Conservation (phyloP, 2,888 invertebrate species). For the Tuberolachnus salignus region DNA sequence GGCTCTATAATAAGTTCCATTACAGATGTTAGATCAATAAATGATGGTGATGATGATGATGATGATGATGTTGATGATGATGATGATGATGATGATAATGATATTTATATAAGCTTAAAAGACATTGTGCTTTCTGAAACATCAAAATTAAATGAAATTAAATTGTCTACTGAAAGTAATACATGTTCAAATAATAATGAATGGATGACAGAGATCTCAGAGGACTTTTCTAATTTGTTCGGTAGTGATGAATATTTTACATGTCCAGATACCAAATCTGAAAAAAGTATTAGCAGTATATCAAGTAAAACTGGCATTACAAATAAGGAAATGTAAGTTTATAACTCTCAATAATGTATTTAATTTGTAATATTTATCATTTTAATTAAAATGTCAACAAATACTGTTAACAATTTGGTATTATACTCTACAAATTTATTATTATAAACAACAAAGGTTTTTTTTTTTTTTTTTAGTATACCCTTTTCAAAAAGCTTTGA, state of each 20-base stretch:
- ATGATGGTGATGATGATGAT: neutral
- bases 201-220: conserved; percentile 35
- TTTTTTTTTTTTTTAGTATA: neutral
- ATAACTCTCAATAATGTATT: conserved; percentile 17
- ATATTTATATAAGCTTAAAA: no score
- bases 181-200: conserved; percentile 11
- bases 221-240: conserved; percentile 1
- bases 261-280: conserved; percentile 29
- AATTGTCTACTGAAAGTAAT: neutral
- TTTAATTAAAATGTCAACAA: no score
- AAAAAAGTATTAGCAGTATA: neutral
- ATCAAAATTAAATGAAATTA: neutral
- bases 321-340: neutral
- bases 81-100: neutral
- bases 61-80: neutral
- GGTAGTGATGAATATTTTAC: conserved; percentile 37
- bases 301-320: conserved; percentile 2
- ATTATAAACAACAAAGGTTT: neutral
- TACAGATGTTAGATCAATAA: neutral
- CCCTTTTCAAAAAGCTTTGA: neutral
- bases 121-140: conserved; percentile 15
- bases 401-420: neutral
- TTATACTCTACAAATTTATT: neutral
- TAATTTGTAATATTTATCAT: neutral
- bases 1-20: neutral